Base-by-base conservation (phyloP, 2,113 vertebrate species). In the Nothocercus julius region DNA sequence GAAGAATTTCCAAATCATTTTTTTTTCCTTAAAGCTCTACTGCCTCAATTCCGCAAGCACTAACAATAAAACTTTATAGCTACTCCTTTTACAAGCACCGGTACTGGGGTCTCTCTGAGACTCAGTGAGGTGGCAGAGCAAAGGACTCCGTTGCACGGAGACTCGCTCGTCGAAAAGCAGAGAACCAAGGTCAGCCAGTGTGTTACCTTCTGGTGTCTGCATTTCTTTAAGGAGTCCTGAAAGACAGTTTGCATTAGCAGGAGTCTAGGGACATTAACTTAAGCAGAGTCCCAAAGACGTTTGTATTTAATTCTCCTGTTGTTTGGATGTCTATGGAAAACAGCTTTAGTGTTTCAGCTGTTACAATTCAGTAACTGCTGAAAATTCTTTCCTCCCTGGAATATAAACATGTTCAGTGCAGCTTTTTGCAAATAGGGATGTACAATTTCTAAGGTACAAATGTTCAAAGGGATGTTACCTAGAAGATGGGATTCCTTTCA, bases 131-230 rank as follows among this genome's bases (percentile, higher is more conserved):
- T 53, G 61, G 45, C 42, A 69, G 47, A 66, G 27, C 44, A 32
- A 78, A 49, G 18, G 36, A 19, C 42, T 44, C 42, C 79, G 17
- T 67, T 67, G 54, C 0, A 4, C 36, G 73, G 12, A 6, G 2
- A 79, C 47, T 75, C 63, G 24, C 20, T 28, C 27, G 53, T 62
- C 28, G 61, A 64, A 14, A 34, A 83, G 63, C 28, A 56, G 28
- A 80, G 44, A 9, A 19, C 45, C 66, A 87, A 75, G 27, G 11
- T 28, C 73, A 34, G 30, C 44, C 32, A 0, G 0, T 13, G 15
- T 1, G 0, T 28, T 45, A 14, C 15, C 4, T 67, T 62, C 18
- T 16, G 1, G 0, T 38, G 18, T 16, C 10, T 61, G 56, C 2
- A 0, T 24, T 92, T 49, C 20, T 68, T 72, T 42, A 62, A 44